Conservation (phyloP, 2,888 invertebrate species). For the Pterostichus niger region DNA sequence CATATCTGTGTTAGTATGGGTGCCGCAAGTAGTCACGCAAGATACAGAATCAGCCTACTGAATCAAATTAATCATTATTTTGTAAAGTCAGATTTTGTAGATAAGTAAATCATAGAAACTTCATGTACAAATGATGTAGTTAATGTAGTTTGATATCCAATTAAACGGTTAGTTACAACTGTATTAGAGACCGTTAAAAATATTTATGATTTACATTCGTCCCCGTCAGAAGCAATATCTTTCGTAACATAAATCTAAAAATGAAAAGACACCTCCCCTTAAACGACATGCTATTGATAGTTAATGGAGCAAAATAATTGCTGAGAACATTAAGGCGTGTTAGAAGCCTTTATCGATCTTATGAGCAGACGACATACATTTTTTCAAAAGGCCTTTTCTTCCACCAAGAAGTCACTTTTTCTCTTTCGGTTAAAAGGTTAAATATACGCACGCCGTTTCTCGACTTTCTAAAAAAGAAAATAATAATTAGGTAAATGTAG, state of each 20-base stretch:
- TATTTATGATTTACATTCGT: slow-evolving; percentile 48
- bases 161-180: slow-evolving; percentile 37
- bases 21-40: no score
- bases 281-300: slow-evolving; percentile 58
- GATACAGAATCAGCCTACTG: no score
- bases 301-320: slow-evolving; percentile 60
- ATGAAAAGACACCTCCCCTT: slow-evolving; percentile 48
- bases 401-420: slow-evolving; percentile 26
- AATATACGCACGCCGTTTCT: slow-evolving; percentile 14
- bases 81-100: no score
- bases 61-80: no score
- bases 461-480: slow-evolving; percentile 33
- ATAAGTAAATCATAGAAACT: no score
- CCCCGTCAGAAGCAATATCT: slow-evolving; percentile 28
- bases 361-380: slow-evolving; percentile 44
- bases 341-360: slow-evolving; percentile 39
- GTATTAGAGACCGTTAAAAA: not conserved
- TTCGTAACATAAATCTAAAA: slow-evolving; percentile 55
- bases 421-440: slow-evolving; percentile 36
- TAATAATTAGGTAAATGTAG: slow-evolving; percentile 56
- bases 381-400: slow-evolving; percentile 48
- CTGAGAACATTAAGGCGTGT: slow-evolving; percentile 55
- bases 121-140: no score
- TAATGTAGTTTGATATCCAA: slow-evolving; percentile 6
- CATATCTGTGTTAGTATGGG: no score